Evolutionary conservation across 23 tunicate genomes (phyloP), one percentile per base, ranked within the genome.

Genomic region (Corella eumyota): DNA sequence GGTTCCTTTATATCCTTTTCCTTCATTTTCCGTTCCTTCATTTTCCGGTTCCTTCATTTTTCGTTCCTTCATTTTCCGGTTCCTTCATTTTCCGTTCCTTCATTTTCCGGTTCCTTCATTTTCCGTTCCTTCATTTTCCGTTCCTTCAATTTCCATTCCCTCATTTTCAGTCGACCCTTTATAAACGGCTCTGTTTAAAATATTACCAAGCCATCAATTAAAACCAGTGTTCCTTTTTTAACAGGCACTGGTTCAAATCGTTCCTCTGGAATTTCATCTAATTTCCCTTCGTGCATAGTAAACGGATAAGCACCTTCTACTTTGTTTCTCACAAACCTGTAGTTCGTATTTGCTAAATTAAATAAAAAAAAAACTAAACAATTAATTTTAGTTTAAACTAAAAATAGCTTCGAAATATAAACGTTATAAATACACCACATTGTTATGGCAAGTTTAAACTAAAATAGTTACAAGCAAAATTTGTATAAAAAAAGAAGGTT

Each of bases 141-240:
- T n/a, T n/a, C n/a, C n/a, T n/a, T n/a, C n/a, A n/a, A n/a, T n/a
- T n/a, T n/a, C n/a, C n/a, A n/a, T n/a, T n/a, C n/a, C n/a, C n/a
- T n/a, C n/a, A n/a, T n/a, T n/a, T n/a, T 7, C 38, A 15, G 64
- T 25, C 44, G 25, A 6, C 25, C 58, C 22, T 6, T 19, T 9
- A 11, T 22, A 53, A 15, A 15, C 58, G 7, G 22, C 22, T 6
- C 7, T 53, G n/a, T 7, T 20, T 11, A 11, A n/a, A 11, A 53
- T 53, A 19, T 7, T 49, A 80, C 90, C 69, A 45, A 37, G 25
- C 90, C 90, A 36, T 80, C 73, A 32, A 80, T 80, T 1, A 80
- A 38, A 35, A 80, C 58, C 44, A 73, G 45, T n/a, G 74, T 49
- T 7, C 90, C 90, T 29, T 64, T 80, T 3, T 65, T 73, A 0